Percentiles rank a stretch among this genome's conserved stretches.
These are phyloP conservation scores for Bostrychus sinensis DNA, from an alignment of 2,113 vertebrate species.

Conservation along the genomic window DNA sequence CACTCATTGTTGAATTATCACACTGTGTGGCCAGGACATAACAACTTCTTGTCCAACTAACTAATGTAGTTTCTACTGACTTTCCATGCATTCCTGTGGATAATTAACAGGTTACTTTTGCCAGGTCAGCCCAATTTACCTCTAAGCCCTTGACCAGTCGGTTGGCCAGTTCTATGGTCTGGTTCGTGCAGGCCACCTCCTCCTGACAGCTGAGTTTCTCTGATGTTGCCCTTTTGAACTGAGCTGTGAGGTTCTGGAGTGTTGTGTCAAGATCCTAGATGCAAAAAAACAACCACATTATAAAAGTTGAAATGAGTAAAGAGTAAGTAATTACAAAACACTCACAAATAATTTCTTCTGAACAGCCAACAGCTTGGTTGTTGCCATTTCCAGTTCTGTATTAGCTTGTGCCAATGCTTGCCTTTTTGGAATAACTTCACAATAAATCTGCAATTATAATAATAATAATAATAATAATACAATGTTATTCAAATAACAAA, in stretches of 20 bases:
- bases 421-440: conserved; percentile 83
- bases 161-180: conserved; percentile 80
- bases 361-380: conserved; percentile 77
- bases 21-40: conserved; percentile 54
- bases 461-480: conserved; percentile 3
- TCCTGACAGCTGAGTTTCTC: conserved; percentile 83
- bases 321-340: conserved; percentile 13
- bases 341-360: conserved; percentile 83
- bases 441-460: conserved; percentile 76
- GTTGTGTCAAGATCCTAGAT: conserved; percentile 81
- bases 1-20: conserved; percentile 48
- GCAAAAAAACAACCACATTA: conserved; percentile 34
- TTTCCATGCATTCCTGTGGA: conserved; percentile 42
- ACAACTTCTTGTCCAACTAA: conserved; percentile 56
- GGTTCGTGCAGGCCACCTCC: conserved; percentile 80
- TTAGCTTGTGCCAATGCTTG: conserved; percentile 79
- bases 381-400: conserved; percentile 78
- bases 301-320: conserved; percentile 8
- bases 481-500: neutral
- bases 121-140: conserved; percentile 69
- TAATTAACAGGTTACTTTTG: conserved; percentile 45
- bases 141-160: conserved; percentile 82
- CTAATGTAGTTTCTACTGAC: conserved; percentile 54
- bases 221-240: conserved; percentile 80
- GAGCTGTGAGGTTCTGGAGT: conserved; percentile 77